These are phyloP conservation scores for Hemicentrotus pulcherrimus DNA, from an alignment of 35 echinoderm and acorn worm species.

Conservation along the genomic window DNA sequence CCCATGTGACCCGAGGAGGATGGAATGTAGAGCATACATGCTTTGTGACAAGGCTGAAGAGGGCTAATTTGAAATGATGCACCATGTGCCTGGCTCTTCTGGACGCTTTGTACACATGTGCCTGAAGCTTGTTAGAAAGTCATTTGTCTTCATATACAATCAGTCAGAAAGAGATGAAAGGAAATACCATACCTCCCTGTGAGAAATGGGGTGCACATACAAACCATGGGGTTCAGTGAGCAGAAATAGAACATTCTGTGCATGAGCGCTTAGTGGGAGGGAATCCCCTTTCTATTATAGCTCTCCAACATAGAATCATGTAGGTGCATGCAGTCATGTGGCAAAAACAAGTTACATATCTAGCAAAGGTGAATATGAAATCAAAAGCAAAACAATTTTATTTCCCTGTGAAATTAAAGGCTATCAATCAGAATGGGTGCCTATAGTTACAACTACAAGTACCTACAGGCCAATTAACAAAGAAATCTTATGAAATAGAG, in stretches of 20 bases:
- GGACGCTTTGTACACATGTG: neutral
- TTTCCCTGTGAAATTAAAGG: too few species aligned
- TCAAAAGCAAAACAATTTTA: too few species aligned
- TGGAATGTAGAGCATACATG: neutral
- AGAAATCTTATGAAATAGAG: too few species aligned
- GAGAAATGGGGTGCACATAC: neutral
- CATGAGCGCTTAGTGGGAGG: neutral
- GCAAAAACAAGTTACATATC: neutral
- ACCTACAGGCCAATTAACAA: too few species aligned
- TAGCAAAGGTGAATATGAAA: too few species aligned
- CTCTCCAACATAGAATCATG: neutral
- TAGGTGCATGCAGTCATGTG: neutral
- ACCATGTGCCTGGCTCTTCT: neutral
- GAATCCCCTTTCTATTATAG: neutral
- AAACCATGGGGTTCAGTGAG: neutral
- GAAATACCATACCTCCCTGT: neutral
- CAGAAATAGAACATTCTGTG: neutral
- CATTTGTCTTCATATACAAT: constrained; percentile 19
- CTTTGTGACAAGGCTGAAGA: neutral
- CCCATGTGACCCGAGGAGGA: neutral
- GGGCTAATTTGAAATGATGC: neutral
- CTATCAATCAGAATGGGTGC: too few species aligned
- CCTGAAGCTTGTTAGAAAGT: neutral
- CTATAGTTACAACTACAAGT: too few species aligned
- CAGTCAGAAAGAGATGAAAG: neutral